A percentile compares a stretch with the other conserved stretches of the same genome.
phyloP scores from a whole-genome alignment of 2,888 invertebrate genomes.

The Lasioglossum morio region DNA sequence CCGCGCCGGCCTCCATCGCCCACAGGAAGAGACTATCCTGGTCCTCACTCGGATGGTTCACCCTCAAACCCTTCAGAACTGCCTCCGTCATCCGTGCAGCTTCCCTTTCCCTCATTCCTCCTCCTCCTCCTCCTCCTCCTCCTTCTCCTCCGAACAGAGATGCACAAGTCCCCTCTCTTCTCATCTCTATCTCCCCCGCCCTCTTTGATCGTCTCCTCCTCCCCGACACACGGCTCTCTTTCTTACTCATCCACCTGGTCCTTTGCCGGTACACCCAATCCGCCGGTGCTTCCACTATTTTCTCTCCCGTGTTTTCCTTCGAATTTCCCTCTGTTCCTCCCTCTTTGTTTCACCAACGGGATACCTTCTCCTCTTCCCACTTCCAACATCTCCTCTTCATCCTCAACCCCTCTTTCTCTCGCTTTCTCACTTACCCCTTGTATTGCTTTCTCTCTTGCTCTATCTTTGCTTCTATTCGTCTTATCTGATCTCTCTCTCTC shows the following conservation, averaged over 20 bases:
- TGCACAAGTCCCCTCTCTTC: neutral
- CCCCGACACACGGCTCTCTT: neutral
- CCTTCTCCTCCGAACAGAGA: conserved; percentile 9
- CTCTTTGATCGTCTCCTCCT: conserved; percentile 20
- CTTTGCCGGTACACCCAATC: conserved; percentile 12
- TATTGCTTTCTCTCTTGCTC: neutral
- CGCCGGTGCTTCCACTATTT: conserved; percentile 7
- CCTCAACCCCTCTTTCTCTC: neutral
- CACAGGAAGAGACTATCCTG: conserved; percentile 62
- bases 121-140: conserved; percentile 50
- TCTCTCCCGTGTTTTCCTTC: conserved; percentile 20
- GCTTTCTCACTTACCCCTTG: neutral
- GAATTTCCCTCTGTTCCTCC: conserved; percentile 18
- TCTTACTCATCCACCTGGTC: conserved; percentile 19
- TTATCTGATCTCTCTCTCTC: conserved; percentile 11
- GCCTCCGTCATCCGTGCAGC: conserved; percentile 61
- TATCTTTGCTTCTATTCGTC: conserved; percentile 21
- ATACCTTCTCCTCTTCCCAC: neutral
- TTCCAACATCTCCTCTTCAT: conserved; percentile 21
- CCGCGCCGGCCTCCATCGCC: conserved; percentile 65
- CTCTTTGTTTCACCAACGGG: conserved; percentile 15
- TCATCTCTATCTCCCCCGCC: neutral
- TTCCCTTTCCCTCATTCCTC: conserved; percentile 16
- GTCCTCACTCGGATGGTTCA: conserved; percentile 71
- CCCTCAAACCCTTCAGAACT: conserved; percentile 71